phyloP scores from a whole-genome alignment of 2,888 invertebrate species.

The Latrodectus hesperus region DNA sequence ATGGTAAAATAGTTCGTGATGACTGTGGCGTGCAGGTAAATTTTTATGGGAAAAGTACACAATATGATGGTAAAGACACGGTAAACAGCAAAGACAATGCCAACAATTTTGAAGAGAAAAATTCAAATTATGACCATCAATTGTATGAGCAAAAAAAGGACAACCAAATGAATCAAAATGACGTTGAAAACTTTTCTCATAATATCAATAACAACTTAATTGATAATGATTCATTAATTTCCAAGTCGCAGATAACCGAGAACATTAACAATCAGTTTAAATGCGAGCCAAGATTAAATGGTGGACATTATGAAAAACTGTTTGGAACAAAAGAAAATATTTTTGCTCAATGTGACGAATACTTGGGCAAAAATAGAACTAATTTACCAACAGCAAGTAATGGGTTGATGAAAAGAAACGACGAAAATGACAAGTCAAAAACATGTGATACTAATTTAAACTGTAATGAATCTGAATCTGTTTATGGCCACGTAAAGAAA shows the following conservation, averaged over 20 bases:
- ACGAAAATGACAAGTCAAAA: not conserved
- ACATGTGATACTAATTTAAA: not conserved
- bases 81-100: not conserved
- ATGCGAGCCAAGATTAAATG: conserved; percentile 33
- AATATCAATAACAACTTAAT: not conserved
- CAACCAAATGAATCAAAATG: not conserved
- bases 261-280: conserved; percentile 19
- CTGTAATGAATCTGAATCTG: not conserved
- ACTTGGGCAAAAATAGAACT: not conserved
- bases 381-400: not conserved
- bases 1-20: conserved; percentile 51
- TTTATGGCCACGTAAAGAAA: conserved; percentile 46
- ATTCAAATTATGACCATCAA: not conserved
- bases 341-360: conserved; percentile 47
- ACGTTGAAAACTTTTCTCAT: not conserved
- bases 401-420: not conserved
- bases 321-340: conserved; percentile 60
- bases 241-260: not conserved
- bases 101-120: not conserved
- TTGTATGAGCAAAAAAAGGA: not conserved
- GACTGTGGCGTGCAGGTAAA: conserved; percentile 56
- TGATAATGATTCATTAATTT: not conserved
- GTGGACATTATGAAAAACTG: conserved; percentile 46
- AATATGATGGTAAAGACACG: conserved; percentile 19
- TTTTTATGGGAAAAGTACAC: conserved; percentile 43